A percentile compares a stretch with the other conserved stretches of the same genome.
These are phyloP conservation scores for Henricia sp. DNA, from an alignment of 53 echinoderm and acorn worm species.

Conservation along the genomic window DNA sequence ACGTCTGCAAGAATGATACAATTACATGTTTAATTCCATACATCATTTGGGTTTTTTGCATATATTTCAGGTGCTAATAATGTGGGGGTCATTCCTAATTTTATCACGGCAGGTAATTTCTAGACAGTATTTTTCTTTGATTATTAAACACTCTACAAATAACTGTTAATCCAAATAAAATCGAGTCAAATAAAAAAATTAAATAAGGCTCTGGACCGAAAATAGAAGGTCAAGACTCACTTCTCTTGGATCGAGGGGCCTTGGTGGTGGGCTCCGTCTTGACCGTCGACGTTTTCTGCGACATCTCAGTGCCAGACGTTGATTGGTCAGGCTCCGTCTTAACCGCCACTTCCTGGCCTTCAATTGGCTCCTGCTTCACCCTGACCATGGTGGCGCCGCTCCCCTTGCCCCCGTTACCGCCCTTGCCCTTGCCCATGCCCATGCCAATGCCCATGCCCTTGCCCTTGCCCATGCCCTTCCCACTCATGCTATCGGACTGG, in stretches of 20 bases:
- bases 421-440: not conserved
- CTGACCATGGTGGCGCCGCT: not conserved
- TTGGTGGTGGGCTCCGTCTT: constrained; percentile 70
- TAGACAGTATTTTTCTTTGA: too few species aligned
- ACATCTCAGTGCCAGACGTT: constrained; percentile 12
- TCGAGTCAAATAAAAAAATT: not conserved
- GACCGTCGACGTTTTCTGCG: constrained; percentile 37
- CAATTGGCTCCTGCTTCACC: constrained; percentile 59
- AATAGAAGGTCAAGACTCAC: constrained; percentile 45
- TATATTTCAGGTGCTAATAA: too few species aligned
- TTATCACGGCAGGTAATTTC: too few species aligned
- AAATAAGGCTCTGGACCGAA: not conserved
- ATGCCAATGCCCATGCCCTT: not conserved
- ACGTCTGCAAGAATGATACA: too few species aligned
- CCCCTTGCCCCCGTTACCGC: not conserved
- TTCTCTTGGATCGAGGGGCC: constrained; percentile 85
- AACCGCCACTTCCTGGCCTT: not conserved
- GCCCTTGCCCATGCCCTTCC: not conserved
- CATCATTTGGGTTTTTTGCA: too few species aligned
- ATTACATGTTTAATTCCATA: too few species aligned
- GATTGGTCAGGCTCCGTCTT: constrained; percentile 15
- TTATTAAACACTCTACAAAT: too few species aligned
- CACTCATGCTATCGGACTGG: constrained; percentile 21
- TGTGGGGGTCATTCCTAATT: too few species aligned
- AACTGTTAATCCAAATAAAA: too few species aligned